A percentile compares a stretch with the other conserved stretches of the same genome.
phyloP scores from a whole-genome alignment of 2,113 vertebrate species.

The Riparia riparia region DNA sequence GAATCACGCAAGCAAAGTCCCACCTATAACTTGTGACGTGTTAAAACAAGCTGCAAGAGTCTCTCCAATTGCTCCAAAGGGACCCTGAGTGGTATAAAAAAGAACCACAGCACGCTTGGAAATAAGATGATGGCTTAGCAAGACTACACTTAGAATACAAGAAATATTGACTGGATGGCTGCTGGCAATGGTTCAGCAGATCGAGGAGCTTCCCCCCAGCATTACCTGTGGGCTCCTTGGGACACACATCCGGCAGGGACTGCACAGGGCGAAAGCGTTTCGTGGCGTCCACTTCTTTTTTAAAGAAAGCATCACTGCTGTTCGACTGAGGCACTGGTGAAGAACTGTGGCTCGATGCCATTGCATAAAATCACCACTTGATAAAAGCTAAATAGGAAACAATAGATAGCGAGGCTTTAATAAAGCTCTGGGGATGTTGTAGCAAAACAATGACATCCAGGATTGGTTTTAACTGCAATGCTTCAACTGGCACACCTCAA shows the following conservation, averaged over 20 bases:
- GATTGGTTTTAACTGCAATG: neutral
- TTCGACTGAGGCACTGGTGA: slow-evolving; percentile 87
- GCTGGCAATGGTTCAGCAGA: neutral
- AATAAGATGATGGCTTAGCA: neutral
- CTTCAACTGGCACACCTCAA: neutral
- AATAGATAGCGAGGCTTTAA: slow-evolving; percentile 9
- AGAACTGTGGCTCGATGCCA: slow-evolving; percentile 95
- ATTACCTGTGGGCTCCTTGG: slow-evolving; percentile 92
- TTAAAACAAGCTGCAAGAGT: neutral
- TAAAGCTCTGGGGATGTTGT: neutral
- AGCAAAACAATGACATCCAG: neutral
- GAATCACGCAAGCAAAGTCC: neutral
- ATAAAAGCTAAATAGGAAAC: slow-evolving; percentile 75
- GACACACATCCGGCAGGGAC: slow-evolving; percentile 95
- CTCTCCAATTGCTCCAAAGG: neutral
- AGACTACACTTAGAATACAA: accelerated
- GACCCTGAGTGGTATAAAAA: neutral
- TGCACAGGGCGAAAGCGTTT: slow-evolving; percentile 78
- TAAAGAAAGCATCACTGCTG: slow-evolving; percentile 85
- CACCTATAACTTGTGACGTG: accelerated
- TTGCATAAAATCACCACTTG: slow-evolving; percentile 88
- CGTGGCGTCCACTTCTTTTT: slow-evolving; percentile 84
- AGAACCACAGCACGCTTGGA: neutral
- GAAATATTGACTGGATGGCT: neutral
- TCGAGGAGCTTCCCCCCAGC: neutral